phyloP scores from a whole-genome alignment of 2,113 vertebrate genomes.

The Pycnonotus jocosus region DNA sequence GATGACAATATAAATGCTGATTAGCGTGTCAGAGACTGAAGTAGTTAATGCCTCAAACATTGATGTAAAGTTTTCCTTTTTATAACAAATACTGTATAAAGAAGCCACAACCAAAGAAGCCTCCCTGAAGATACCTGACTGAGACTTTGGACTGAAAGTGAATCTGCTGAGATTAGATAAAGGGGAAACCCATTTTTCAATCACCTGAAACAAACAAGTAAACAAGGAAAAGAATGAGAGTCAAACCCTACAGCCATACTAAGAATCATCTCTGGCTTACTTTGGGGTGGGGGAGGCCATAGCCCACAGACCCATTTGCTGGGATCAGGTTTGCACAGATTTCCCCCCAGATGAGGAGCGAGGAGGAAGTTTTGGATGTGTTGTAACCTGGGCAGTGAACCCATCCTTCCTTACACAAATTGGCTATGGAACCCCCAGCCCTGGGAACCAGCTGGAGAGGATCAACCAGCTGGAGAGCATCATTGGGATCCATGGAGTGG shows the following conservation, averaged over 20 bases:
- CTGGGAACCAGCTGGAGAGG: background rate
- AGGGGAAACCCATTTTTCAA: background rate
- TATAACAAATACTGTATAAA: background rate
- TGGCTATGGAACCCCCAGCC: background rate
- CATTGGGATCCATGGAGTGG: background rate
- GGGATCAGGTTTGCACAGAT: background rate
- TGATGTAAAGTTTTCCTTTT: background rate
- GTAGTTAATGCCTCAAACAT: background rate
- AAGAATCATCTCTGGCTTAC: background rate
- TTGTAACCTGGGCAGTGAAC: background rate
- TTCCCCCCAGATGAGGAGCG: background rate
- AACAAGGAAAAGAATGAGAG: background rate
- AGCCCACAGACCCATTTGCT: background rate
- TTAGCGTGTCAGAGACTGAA: background rate
- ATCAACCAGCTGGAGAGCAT: background rate
- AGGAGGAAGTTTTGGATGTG: background rate
- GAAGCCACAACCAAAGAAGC: background rate
- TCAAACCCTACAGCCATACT: background rate
- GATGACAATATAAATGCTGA: background rate
- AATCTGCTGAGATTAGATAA: background rate
- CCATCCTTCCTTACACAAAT: background rate
- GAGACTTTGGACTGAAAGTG: background rate
- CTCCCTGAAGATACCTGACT: background rate
- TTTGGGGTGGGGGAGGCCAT: background rate
- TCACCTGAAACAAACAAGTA: background rate